Evolutionary conservation across 1,140 invertebrate species (phyloP).

Genomic region (Hyposmocoma kahamanoa): DNA sequence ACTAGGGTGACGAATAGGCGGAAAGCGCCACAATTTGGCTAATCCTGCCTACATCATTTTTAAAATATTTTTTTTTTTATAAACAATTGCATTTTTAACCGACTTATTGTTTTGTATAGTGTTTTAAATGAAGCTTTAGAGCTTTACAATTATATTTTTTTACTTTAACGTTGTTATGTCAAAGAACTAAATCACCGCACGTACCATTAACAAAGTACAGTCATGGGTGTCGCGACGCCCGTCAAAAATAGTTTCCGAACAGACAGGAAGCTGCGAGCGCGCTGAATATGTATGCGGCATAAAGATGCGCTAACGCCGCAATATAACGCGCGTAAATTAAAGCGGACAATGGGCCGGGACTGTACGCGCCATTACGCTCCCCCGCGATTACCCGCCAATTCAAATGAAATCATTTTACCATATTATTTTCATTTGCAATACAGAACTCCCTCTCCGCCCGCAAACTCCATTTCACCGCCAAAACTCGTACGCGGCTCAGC

Average conservation of each 20-base stretch:
- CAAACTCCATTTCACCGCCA: slow-evolving; percentile 54
- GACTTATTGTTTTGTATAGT: too few species aligned
- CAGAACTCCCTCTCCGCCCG: slow-evolving; percentile 31
- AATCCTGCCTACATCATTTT: too few species aligned
- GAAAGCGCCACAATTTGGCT: too few species aligned
- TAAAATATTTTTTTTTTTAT: too few species aligned
- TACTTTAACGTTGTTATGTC: too few species aligned
- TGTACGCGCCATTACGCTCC: slow-evolving; percentile 47
- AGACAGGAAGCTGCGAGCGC: slow-evolving; percentile 25
- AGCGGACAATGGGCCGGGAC: slow-evolving; percentile 41
- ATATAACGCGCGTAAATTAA: slow-evolving; percentile 53
- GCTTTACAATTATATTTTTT: too few species aligned
- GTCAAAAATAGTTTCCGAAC: slow-evolving; percentile 21
- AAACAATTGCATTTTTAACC: too few species aligned
- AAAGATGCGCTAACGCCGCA: slow-evolving; percentile 35
- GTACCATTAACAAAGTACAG: too few species aligned
- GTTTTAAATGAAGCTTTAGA: too few species aligned
- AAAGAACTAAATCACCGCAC: too few species aligned
- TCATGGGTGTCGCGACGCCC: slow-evolving; percentile 7
- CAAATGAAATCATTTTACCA: slow-evolving; percentile 67
- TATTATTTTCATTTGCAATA: slow-evolving; percentile 64
- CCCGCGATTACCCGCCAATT: slow-evolving; percentile 44
- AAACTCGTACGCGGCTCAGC: slow-evolving; percentile 44
- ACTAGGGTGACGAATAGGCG: too few species aligned
- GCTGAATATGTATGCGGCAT: slow-evolving; percentile 44